A percentile compares a stretch with the other conserved stretches of the same genome.
These are phyloP conservation scores for Odontesthes bonariensis DNA, from an alignment of 2,113 vertebrate genomes.

Conservation along the genomic window DNA sequence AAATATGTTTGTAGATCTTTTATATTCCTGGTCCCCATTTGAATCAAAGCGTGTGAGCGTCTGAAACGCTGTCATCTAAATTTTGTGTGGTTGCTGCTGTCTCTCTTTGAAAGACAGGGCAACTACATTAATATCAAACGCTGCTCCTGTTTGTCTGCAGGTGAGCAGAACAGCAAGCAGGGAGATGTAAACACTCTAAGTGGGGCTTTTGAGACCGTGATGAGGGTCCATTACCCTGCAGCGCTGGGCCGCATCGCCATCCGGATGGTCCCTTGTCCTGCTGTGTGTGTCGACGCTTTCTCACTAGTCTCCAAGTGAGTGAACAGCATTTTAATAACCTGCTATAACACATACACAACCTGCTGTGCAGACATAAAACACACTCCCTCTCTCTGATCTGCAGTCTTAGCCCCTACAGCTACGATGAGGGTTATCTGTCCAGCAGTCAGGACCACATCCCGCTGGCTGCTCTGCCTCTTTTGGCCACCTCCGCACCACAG, in stretches of 20 bases:
- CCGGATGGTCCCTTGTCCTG: slow-evolving; percentile 93
- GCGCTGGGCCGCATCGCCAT: slow-evolving; percentile 92
- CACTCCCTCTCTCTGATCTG: slow-evolving; percentile 13
- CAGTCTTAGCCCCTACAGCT: slow-evolving; percentile 96
- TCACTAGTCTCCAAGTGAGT: slow-evolving; percentile 94
- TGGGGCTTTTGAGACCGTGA: slow-evolving; percentile 92
- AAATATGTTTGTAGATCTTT: too few species aligned
- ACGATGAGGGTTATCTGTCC: slow-evolving; percentile 94
- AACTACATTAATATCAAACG: neutral
- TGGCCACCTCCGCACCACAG: slow-evolving; percentile 95
- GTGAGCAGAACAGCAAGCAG: slow-evolving; percentile 95
- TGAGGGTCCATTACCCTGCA: slow-evolving; percentile 94
- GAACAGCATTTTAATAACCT: neutral
- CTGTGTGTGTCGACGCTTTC: slow-evolving; percentile 94
- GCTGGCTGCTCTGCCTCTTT: slow-evolving; percentile 92
- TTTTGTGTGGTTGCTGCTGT: too few species aligned
- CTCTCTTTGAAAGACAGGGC: too few species aligned
- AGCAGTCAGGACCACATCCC: slow-evolving; percentile 99
- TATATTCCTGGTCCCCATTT: too few species aligned
- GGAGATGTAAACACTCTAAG: slow-evolving; percentile 93
- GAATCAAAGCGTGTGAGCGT: too few species aligned
- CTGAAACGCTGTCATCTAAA: too few species aligned
- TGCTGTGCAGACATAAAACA: neutral
- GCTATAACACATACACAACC: neutral
- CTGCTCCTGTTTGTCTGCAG: slow-evolving; percentile 48